Conservation (phyloP, 1,140 invertebrate genomes). For the Heliothis virescens region DNA sequence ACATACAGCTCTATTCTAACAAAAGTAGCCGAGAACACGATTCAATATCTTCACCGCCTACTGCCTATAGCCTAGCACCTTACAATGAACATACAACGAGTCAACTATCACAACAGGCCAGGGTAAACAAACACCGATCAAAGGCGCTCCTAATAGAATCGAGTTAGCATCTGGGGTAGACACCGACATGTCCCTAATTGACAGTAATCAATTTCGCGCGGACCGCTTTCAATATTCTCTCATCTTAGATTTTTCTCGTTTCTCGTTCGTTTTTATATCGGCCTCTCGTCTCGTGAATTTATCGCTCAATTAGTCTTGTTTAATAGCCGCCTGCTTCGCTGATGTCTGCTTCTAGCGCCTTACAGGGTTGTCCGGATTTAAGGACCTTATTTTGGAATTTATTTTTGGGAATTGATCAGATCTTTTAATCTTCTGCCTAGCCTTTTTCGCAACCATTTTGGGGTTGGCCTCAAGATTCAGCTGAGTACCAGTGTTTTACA, state of each 20-base stretch:
- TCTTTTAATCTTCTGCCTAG: background rate
- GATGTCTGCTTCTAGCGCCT: slow-evolving; percentile 83
- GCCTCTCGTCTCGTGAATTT: slow-evolving; percentile 81
- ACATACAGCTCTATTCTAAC: background rate
- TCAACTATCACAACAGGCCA: slow-evolving; percentile 20
- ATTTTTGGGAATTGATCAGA: background rate
- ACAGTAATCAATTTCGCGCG: slow-evolving; percentile 83
- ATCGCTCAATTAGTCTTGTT: slow-evolving; percentile 87
- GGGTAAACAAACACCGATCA: slow-evolving; percentile 50
- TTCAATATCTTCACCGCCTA: background rate
- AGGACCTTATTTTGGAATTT: slow-evolving; percentile 17
- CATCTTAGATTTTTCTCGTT: slow-evolving; percentile 84
- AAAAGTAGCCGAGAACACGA: background rate
- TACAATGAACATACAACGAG: background rate
- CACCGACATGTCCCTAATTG: slow-evolving; percentile 78
- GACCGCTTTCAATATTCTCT: slow-evolving; percentile 85
- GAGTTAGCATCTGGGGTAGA: slow-evolving; percentile 73
- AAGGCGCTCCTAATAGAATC: slow-evolving; percentile 59
- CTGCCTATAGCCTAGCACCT: background rate
- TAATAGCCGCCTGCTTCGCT: slow-evolving; percentile 85
- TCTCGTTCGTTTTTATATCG: slow-evolving; percentile 82
- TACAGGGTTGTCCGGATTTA: slow-evolving; percentile 70
- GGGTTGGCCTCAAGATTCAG: too few species aligned
- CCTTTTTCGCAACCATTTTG: too few species aligned
- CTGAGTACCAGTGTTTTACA: background rate